phyloP scores from a whole-genome alignment of 2,113 vertebrate genomes.

The Andinoacara biseriatus region DNA sequence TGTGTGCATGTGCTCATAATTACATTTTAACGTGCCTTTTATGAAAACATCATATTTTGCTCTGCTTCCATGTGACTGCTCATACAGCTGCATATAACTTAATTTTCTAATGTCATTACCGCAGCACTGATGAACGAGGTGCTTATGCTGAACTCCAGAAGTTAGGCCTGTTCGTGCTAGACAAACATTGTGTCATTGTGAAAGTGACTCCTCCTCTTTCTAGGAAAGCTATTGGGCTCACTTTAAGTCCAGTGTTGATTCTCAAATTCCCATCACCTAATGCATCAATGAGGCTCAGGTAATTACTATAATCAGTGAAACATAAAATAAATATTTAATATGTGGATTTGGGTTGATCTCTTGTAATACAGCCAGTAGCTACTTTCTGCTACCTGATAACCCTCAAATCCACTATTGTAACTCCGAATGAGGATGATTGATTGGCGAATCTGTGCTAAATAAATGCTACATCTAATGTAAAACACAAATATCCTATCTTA shows the following conservation, averaged over 20 bases:
- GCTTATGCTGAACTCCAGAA: neutral
- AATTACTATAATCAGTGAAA: slow-evolving; percentile 35
- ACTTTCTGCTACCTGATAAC: neutral
- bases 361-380: neutral
- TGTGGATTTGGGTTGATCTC: slow-evolving; percentile 30
- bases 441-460: neutral
- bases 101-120: slow-evolving; percentile 48
- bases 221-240: slow-evolving; percentile 13
- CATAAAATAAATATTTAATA: slow-evolving; percentile 41
- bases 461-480: neutral
- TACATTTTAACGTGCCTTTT: slow-evolving; percentile 24
- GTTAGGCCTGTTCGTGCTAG: neutral
- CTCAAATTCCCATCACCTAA: slow-evolving; percentile 18
- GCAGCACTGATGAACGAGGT: neutral
- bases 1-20: slow-evolving; percentile 33
- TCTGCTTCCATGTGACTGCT: slow-evolving; percentile 41
- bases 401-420: neutral
- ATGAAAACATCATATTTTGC: slow-evolving; percentile 40
- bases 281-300: slow-evolving; percentile 23
- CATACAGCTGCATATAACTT: slow-evolving; percentile 44
- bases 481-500: neutral
- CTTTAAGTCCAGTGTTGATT: slow-evolving; percentile 18
- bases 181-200: neutral
- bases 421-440: neutral
- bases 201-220: slow-evolving; percentile 13